Evolutionary conservation across 2,888 invertebrate species (phyloP).

Genomic region (Rhorus exstirpatorius): DNA sequence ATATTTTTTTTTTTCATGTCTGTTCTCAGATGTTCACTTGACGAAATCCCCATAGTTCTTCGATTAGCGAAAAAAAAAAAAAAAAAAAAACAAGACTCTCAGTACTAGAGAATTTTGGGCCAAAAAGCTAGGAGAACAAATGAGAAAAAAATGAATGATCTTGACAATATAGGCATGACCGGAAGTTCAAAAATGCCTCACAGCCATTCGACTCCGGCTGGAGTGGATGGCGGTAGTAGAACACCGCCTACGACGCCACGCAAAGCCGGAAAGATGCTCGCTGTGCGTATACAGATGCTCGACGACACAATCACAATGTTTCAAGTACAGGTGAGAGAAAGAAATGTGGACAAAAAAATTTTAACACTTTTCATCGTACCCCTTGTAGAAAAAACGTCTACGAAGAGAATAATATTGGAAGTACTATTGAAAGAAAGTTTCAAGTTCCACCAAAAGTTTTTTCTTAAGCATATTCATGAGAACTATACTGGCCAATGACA

Average conservation of each 20-base stretch:
- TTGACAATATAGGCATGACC: conserved; percentile 82
- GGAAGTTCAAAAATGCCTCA: conserved; percentile 91
- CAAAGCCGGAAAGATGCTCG: conserved; percentile 95
- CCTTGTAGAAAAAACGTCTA: not conserved
- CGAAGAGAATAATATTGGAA: too few species aligned
- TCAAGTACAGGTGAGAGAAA: conserved; percentile 93
- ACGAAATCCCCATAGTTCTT: conserved; percentile 33
- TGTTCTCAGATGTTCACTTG: conserved; percentile 62
- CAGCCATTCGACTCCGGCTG: conserved; percentile 94
- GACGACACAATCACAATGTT: conserved; percentile 96
- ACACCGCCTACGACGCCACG: conserved; percentile 93
- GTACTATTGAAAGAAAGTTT: too few species aligned
- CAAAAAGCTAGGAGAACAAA: conserved; percentile 44
- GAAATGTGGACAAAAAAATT: not conserved
- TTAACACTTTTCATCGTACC: too few species aligned
- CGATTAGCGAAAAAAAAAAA: conserved; percentile 2
- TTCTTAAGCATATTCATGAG: too few species aligned
- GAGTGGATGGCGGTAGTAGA: conserved; percentile 92
- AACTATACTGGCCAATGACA: too few species aligned
- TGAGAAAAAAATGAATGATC: conserved; percentile 82
- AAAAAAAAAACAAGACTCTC: conserved; percentile 25
- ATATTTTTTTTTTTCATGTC: not conserved
- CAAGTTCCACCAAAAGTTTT: too few species aligned
- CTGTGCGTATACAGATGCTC: conserved; percentile 95
- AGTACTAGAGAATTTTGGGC: conserved; percentile 21